These are phyloP conservation scores for Hippotragus niger DNA, from an alignment of 2,113 vertebrate genomes.

Conservation along the genomic window DNA sequence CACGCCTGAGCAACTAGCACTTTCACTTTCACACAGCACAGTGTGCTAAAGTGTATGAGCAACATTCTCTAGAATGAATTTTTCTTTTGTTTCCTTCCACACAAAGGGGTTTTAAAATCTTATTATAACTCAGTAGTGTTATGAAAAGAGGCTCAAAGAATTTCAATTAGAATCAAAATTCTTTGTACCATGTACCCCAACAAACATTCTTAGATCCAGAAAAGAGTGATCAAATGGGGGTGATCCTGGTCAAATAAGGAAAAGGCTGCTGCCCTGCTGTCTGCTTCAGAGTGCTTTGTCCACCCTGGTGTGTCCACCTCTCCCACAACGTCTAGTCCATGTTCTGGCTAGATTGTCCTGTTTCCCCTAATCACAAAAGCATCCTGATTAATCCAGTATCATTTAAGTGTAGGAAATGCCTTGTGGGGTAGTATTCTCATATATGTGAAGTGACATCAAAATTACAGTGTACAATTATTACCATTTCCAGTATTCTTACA, in stretches of 20 bases:
- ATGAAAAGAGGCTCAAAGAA: background rate
- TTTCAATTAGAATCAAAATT: background rate
- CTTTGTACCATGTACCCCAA: background rate
- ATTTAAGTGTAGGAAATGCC: background rate
- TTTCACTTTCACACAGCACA: background rate
- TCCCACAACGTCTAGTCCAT: background rate
- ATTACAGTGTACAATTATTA: background rate
- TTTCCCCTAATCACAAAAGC: background rate
- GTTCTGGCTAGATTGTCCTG: background rate
- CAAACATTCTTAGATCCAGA: background rate
- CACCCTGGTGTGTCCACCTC: background rate
- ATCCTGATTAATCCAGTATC: background rate
- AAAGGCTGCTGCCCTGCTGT: background rate
- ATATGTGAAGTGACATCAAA: background rate
- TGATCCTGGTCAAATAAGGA: background rate
- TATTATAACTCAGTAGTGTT: background rate
- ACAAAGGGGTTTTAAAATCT: background rate
- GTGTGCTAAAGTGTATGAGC: background rate
- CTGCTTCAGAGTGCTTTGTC: background rate
- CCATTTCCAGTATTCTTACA: background rate
- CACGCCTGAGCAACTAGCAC: background rate
- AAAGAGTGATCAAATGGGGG: background rate
- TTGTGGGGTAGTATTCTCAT: background rate
- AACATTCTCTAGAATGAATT: background rate
- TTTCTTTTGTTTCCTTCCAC: slow-evolving; percentile 15